These are phyloP conservation scores for Merluccius polli DNA, from an alignment of 2,797 vertebrate genomes.

Conservation along the genomic window DNA sequence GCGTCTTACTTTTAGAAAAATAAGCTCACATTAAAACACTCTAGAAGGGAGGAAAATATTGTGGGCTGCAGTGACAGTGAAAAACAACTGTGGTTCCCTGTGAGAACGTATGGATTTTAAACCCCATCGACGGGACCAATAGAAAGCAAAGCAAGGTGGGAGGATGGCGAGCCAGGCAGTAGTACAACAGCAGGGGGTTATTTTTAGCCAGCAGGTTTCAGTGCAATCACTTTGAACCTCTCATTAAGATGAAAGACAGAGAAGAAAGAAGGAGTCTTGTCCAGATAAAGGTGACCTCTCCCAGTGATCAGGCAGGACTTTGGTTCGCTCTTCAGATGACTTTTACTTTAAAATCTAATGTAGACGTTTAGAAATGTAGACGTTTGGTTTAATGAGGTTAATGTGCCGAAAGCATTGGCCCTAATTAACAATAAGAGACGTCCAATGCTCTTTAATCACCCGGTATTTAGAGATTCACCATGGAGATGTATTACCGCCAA, in stretches of 20 bases:
- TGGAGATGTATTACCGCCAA: constrained; percentile 47
- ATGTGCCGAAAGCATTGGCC: constrained; percentile 26
- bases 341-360: constrained; percentile 41
- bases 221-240: constrained; percentile 64
- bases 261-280: constrained; percentile 28
- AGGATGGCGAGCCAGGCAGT: constrained; percentile 57
- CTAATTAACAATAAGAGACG: constrained; percentile 43
- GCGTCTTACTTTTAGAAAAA: neutral
- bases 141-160: constrained; percentile 23
- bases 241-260: constrained; percentile 52
- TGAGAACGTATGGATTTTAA: constrained; percentile 6
- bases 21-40: neutral
- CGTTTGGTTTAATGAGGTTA: constrained; percentile 51
- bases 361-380: constrained; percentile 23
- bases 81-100: neutral
- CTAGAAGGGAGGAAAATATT: neutral
- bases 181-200: constrained; percentile 60
- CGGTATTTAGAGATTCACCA: constrained; percentile 57
- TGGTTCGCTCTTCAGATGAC: constrained; percentile 8
- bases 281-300: constrained; percentile 23
- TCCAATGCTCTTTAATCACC: constrained; percentile 58
- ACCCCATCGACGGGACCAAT: constrained; percentile 40
- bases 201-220: constrained; percentile 66
- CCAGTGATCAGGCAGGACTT: neutral
- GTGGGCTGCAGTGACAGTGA: neutral